These are phyloP conservation scores for Cepaea nemoralis DNA, from an alignment of 1,140 invertebrate species.

Conservation along the genomic window DNA sequence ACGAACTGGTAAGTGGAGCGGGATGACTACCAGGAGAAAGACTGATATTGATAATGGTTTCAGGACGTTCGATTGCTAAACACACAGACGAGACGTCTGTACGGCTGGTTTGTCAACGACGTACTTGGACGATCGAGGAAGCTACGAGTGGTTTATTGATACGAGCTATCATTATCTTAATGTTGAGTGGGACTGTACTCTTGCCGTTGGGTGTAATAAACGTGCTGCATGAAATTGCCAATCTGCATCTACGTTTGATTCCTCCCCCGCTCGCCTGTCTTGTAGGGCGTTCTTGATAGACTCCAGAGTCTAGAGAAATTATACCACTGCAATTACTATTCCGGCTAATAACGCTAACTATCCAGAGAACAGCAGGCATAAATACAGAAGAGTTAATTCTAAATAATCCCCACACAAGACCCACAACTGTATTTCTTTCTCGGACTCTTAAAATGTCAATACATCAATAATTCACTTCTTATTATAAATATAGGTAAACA, in stretches of 20 bases:
- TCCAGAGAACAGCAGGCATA: no score
- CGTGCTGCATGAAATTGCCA: not conserved
- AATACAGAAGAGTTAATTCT: no score
- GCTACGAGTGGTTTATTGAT: conserved; percentile 5
- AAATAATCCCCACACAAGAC: no score
- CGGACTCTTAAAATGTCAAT: no score
- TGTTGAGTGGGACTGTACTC: not conserved
- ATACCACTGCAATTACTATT: no score
- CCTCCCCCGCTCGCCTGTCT: no score
- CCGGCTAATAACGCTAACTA: no score
- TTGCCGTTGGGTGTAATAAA: not conserved
- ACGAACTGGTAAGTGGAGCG: not conserved
- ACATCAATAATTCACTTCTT: no score
- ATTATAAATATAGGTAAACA: no score
- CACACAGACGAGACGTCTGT: not conserved
- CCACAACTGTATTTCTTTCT: no score
- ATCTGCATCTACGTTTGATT: not conserved
- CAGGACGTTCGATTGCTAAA: not conserved
- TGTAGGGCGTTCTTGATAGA: no score
- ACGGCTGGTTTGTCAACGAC: not conserved
- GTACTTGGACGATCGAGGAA: not conserved
- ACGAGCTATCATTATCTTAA: not conserved
- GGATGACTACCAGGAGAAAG: not conserved
- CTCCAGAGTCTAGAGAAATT: no score
- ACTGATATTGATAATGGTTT: conserved; percentile 7